phyloP scores from a whole-genome alignment of 2,113 vertebrate genomes.

The Pelobates fuscus region DNA sequence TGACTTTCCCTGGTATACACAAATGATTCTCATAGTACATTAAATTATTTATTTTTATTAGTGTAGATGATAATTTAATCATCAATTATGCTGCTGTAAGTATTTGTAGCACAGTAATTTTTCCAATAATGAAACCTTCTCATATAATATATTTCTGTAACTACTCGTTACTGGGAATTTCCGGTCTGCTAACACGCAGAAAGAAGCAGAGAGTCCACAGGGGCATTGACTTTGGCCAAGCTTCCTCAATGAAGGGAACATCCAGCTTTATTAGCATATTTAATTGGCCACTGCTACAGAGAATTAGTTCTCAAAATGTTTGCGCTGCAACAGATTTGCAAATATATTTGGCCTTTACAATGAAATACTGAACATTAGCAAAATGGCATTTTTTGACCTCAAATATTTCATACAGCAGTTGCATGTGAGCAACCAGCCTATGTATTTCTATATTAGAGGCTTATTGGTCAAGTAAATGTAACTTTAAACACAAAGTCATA shows the following conservation, averaged over 20 bases:
- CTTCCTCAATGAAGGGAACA: conserved; percentile 31
- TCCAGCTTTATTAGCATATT: conserved; percentile 47
- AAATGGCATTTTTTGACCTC: conserved; percentile 8
- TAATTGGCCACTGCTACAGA: conserved; percentile 45
- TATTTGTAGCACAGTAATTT: not conserved
- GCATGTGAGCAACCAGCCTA: not conserved
- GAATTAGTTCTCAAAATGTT: conserved; percentile 38
- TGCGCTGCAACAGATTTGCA: conserved; percentile 43
- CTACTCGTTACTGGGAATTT: conserved; percentile 8
- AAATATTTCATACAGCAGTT: not conserved
- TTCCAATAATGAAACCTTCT: not conserved
- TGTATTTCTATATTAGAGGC: not conserved
- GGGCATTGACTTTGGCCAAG: conserved; percentile 27
- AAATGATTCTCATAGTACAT: not conserved
- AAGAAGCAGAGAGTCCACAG: conserved; percentile 9
- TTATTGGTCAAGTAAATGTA: not conserved
- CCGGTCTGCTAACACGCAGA: conserved; percentile 7
- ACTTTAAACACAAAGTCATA: too few relatives aligned
- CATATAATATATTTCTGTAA: not conserved
- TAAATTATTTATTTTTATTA: not conserved
- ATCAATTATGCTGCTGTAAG: not conserved
- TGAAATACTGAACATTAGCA: conserved; percentile 38
- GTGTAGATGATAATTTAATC: not conserved
- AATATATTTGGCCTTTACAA: conserved; percentile 44
- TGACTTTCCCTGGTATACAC: not conserved